Evolutionary conservation across 2,113 vertebrate species (phyloP).

Genomic region (Numida meleagris): DNA sequence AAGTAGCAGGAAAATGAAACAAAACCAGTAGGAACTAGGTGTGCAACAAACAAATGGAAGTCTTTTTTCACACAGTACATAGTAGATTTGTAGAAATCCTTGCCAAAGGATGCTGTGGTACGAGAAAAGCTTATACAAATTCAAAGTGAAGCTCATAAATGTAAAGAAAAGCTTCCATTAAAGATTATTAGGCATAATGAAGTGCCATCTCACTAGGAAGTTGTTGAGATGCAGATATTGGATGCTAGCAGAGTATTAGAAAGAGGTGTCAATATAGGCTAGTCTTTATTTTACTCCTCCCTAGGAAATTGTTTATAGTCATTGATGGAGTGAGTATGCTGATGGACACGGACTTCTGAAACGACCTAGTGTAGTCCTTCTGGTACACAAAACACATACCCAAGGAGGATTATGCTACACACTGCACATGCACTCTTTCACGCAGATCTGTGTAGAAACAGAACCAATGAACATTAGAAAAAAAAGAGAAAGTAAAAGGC

Average conservation of each 20-base stretch:
- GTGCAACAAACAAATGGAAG: neutral
- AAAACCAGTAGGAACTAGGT: neutral
- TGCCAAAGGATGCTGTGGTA: neutral
- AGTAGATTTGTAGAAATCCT: neutral
- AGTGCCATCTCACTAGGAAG: neutral
- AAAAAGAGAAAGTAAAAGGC: neutral
- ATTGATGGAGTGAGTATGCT: neutral
- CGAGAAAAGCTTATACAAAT: fast-evolving
- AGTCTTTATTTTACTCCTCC: neutral
- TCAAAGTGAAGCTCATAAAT: neutral
- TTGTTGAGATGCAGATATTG: neutral
- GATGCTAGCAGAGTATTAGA: neutral
- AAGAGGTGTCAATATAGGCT: neutral
- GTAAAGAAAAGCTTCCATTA: neutral
- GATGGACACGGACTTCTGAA: neutral
- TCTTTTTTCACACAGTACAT: neutral
- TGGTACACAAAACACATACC: neutral
- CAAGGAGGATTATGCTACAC: neutral
- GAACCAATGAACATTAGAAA: neutral
- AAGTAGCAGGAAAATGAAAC: neutral
- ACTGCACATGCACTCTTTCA: neutral
- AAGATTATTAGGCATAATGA: neutral
- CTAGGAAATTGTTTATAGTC: neutral
- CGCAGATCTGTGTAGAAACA: neutral
- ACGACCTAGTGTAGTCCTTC: neutral